Percentiles rank a stretch among this genome's conserved stretches.
Conservation (phyloP, 2,888 invertebrate genomes). For the Poecilobothrus nobilitatus region DNA sequence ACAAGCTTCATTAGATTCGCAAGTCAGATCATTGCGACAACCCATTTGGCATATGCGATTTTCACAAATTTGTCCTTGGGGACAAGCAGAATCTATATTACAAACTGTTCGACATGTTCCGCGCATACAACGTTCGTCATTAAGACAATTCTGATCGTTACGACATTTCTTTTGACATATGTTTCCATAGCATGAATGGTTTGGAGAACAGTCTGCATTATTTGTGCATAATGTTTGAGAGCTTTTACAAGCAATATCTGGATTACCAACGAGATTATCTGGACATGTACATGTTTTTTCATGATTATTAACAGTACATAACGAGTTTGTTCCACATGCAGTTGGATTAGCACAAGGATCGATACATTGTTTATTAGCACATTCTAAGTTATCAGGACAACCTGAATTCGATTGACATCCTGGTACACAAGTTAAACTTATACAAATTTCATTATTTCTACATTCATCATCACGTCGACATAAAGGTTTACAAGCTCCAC, state of each 20-base stretch:
- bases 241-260: conserved; percentile 63
- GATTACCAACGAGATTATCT: conserved; percentile 61
- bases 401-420: conserved; percentile 76
- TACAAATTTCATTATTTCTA: conserved; percentile 76
- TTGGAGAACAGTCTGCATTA: conserved; percentile 60
- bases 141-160: conserved; percentile 71
- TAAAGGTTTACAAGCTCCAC: conserved; percentile 73
- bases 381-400: conserved; percentile 64
- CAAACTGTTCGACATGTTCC: conserved; percentile 78
- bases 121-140: conserved; percentile 76
- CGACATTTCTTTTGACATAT: conserved; percentile 70
- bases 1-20: conserved; percentile 67
- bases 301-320: conserved; percentile 63
- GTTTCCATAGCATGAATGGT: conserved; percentile 68
- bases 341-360: conserved; percentile 69
- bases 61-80: conserved; percentile 74
- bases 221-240: conserved; percentile 55
- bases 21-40: conserved; percentile 75
- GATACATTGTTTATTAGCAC: conserved; percentile 68
- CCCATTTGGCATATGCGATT: conserved; percentile 78
- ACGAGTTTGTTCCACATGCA: conserved; percentile 75
- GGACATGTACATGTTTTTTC: conserved; percentile 68
- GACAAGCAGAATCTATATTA: conserved; percentile 75
- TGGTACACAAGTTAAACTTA: conserved; percentile 65
- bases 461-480: conserved; percentile 81